Evolutionary conservation across 2,797 vertebrate species (phyloP).

Genomic region (Macroramphosus scolopax): DNA sequence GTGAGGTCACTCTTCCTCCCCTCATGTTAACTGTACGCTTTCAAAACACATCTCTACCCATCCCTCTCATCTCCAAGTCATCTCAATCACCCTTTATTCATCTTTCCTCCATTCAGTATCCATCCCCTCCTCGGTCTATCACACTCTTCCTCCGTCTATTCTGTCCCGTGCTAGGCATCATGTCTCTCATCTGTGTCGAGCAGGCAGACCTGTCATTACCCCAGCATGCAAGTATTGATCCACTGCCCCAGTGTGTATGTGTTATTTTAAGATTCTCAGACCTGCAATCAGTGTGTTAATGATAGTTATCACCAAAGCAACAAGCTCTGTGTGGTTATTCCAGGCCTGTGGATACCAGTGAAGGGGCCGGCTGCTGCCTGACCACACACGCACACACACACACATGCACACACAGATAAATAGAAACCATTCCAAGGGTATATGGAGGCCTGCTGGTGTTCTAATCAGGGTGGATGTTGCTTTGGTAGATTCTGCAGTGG

Average conservation of each 20-base stretch:
- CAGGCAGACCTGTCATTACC: constrained; percentile 70
- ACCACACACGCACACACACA: no score
- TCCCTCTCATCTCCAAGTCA: background rate
- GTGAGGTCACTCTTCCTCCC: no score
- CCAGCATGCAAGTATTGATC: constrained; percentile 77
- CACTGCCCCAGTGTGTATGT: constrained; percentile 58
- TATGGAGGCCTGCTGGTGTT: constrained; percentile 11
- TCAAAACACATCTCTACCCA: no score
- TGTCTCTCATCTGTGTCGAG: constrained; percentile 49
- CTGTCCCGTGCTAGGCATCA: constrained; percentile 20
- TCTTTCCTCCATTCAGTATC: background rate
- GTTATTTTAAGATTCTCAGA: constrained; percentile 71
- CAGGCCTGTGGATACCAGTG: constrained; percentile 46
- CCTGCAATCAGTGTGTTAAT: constrained; percentile 78
- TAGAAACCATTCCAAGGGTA: constrained; percentile 15
- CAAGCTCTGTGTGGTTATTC: constrained; percentile 62
- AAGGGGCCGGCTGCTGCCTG: constrained; percentile 27
- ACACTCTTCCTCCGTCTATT: constrained; percentile 8
- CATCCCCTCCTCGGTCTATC: no score
- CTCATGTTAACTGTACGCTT: no score
- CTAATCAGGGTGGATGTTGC: constrained; percentile 39
- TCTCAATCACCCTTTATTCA: background rate
- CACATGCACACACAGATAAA: constrained; percentile 20
- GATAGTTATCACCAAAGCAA: constrained; percentile 72
- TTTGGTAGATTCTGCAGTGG: constrained; percentile 17